These are phyloP conservation scores for Oncorhynchus gorbuscha DNA, from an alignment of 2,113 vertebrate genomes.

Conservation along the genomic window DNA sequence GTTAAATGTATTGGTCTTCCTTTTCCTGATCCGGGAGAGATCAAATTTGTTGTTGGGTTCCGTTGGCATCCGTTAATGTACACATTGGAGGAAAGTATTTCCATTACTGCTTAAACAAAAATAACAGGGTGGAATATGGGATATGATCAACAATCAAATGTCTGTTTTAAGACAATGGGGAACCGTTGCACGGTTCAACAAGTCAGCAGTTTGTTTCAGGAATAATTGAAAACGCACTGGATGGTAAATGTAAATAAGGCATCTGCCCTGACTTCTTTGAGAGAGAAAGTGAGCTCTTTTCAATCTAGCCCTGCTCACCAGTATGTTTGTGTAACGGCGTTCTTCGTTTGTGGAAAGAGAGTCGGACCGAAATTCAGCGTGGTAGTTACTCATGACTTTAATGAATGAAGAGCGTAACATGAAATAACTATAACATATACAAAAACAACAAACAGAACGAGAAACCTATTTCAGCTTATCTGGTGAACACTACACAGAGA, in stretches of 20 bases:
- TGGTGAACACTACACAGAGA: too few relatives aligned
- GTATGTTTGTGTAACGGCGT: too few relatives aligned
- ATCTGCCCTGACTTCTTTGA: neutral
- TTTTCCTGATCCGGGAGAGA: constrained; percentile 25
- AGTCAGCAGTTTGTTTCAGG: constrained; percentile 3
- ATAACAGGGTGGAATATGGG: constrained; percentile 15
- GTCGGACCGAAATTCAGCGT: too few relatives aligned
- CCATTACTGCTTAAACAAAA: constrained; percentile 37
- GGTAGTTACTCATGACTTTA: too few relatives aligned
- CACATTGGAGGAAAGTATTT: constrained; percentile 39
- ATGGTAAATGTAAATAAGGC: constrained; percentile 23
- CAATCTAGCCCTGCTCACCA: neutral
- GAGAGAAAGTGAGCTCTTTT: neutral
- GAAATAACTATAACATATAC: too few relatives aligned
- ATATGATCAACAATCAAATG: constrained; percentile 26
- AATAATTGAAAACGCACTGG: constrained; percentile 32
- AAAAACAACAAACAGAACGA: too few relatives aligned
- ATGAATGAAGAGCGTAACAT: too few relatives aligned
- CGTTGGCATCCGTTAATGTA: constrained; percentile 36
- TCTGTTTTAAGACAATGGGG: constrained; percentile 33
- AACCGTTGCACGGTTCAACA: neutral
- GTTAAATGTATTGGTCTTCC: constrained; percentile 33
- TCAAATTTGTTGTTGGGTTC: constrained; percentile 35
- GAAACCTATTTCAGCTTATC: too few relatives aligned
- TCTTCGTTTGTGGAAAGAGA: too few relatives aligned